Conservation (phyloP, 1,140 invertebrate species). For the Microplitis mediator region DNA sequence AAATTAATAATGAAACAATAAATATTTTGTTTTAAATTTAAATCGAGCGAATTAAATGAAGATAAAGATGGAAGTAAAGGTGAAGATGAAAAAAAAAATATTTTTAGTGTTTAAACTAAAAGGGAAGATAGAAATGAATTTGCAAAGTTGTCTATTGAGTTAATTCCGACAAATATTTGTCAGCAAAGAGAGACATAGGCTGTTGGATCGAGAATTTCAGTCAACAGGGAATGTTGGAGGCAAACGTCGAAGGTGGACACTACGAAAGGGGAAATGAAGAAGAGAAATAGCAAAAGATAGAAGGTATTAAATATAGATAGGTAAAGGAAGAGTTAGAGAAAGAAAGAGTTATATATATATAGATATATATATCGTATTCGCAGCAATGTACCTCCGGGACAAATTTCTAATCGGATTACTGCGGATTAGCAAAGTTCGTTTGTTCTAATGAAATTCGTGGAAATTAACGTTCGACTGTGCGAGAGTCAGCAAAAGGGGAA, state of each 20-base stretch:
- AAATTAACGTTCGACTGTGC: constrained; percentile 52
- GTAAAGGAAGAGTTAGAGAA: constrained; percentile 9
- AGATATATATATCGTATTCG: constrained; percentile 13
- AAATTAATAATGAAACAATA: no score
- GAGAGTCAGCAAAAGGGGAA: constrained; percentile 22
- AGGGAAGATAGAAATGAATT: constrained; percentile 5
- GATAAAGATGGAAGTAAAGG: no score
- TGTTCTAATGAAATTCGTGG: constrained; percentile 64
- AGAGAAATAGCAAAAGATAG: background rate
- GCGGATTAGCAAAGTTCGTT: constrained; percentile 63
- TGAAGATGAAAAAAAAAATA: constrained; percentile 2
- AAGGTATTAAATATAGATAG: background rate
- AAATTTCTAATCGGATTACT: constrained; percentile 64
- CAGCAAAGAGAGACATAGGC: constrained; percentile 40
- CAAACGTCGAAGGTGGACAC: constrained; percentile 10
- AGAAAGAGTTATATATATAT: constrained; percentile 31
- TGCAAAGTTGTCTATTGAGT: constrained; percentile 35
- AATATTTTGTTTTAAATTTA: no score
- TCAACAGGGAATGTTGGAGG: constrained; percentile 26
- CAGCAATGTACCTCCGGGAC: constrained; percentile 46
- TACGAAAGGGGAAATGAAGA: background rate
- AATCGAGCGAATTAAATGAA: no score
- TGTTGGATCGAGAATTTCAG: constrained; percentile 27
- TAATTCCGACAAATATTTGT: constrained; percentile 58
- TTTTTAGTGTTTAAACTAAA: background rate